These are phyloP conservation scores for Tupaia tana DNA, from an alignment of 2,113 vertebrate species.

Conservation along the genomic window DNA sequence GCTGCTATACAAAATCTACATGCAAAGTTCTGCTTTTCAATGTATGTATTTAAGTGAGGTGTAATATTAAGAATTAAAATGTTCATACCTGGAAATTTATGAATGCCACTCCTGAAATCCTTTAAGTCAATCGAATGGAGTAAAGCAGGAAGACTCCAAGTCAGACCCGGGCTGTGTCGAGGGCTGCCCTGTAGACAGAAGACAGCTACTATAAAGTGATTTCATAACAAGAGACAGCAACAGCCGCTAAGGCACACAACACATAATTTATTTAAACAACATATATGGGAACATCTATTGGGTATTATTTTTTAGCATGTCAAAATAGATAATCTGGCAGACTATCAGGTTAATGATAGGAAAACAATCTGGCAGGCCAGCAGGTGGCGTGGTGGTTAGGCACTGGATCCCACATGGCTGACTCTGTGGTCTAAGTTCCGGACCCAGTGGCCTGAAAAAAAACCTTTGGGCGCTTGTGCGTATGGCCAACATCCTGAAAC, in stretches of 20 bases:
- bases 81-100: constrained; percentile 75
- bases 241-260: background rate
- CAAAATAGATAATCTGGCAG: background rate
- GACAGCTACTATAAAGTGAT: constrained; percentile 13
- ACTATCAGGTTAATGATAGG: background rate
- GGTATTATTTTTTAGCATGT: constrained; percentile 1
- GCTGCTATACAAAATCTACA: background rate
- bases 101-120: constrained; percentile 48
- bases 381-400: background rate
- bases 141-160: constrained; percentile 44
- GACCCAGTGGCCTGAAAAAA: too few relatives aligned
- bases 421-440: too few relatives aligned
- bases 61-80: constrained; percentile 45
- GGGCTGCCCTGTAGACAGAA: constrained; percentile 69
- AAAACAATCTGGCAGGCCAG: background rate
- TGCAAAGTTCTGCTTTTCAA: constrained; percentile 8
- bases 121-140: constrained; percentile 15
- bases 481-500: too few relatives aligned
- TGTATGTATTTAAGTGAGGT: background rate
- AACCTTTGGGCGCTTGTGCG: too few relatives aligned
- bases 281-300: background rate
- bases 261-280: constrained; percentile 45
- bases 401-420: too few relatives aligned
- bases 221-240: background rate
- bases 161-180: background rate